Evolutionary conservation across 2,797 vertebrate species (phyloP), one percentile per base, ranked within the genome.

Genomic region (Oryzias dopingdopingensis): DNA sequence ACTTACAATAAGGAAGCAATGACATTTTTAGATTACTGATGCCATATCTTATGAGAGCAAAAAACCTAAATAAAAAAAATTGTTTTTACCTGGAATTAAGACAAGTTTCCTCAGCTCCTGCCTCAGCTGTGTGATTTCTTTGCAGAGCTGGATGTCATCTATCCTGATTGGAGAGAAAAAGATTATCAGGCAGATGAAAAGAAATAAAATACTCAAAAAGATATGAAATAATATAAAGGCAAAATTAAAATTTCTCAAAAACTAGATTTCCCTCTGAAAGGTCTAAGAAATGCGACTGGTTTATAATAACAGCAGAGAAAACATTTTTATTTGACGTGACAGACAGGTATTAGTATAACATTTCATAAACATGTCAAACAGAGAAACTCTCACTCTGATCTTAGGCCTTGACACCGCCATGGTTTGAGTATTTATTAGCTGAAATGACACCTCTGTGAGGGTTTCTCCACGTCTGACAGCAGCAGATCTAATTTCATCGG

Each of bases 111-210:
- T 94, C 48, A 96, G 90, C 65, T 96, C 94, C 18, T 89, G 89
- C 81, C 95, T 96, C 77, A 96, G 89, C 24, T 84, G 68, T 4
- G 92, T 94, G 77, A 96, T 96, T 70, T 96, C 95, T 70, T 91
- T 91, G 56, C 95, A 96, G 6, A 96, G 91, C 82, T 96, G 94
- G 71, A 96, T 94, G 79, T 96, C 94, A 15, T 96, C 95, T 93
- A 95, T 95, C 95, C 94, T 96, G 78, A 62, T 32, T 14, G n/a
- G 6, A 26, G n/a, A 71, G 59, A 14, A 62, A 24, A 57, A 12
- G 18, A 6, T n/a, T 5, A 18, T 14, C 5, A 55, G 6, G 1
- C 17, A 54, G 26, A 49, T 14, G 14, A 14, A 24, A 4, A 47
- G 17, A 56, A 18, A 43, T 12, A 48, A 14, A 6, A 42, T 22